These are phyloP conservation scores for Chrysogorgia sp. DNA, from an alignment of 92 coral and sea anemone genomes.

Conservation along the genomic window DNA sequence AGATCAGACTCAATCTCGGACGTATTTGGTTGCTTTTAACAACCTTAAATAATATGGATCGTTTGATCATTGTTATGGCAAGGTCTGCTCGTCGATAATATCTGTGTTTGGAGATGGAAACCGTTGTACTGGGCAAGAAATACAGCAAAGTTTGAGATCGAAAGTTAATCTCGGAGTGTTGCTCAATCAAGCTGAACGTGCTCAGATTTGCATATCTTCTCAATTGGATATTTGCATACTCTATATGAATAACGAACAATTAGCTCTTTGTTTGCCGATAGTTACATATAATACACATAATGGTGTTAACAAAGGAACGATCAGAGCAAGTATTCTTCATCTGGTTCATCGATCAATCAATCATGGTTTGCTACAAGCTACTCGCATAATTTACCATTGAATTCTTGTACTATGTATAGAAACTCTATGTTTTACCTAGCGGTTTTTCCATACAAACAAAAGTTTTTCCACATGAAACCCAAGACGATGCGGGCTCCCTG, in stretches of 20 bases:
- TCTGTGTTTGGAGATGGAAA: constrained; percentile 22
- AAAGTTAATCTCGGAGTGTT: too few relatives aligned
- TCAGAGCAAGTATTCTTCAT: too few relatives aligned
- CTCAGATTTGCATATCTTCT: constrained; percentile 5
- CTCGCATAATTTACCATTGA: too few relatives aligned
- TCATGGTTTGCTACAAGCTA: too few relatives aligned
- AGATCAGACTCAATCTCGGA: constrained; percentile 5
- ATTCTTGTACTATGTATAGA: too few relatives aligned
- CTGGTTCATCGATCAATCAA: too few relatives aligned
- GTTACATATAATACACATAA: neutral
- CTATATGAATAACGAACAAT: constrained; percentile 7
- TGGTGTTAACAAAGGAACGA: too few relatives aligned
- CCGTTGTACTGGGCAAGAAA: constrained; percentile 4
- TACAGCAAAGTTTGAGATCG: constrained; percentile 15
- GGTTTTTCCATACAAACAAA: too few relatives aligned
- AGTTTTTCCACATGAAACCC: constrained; percentile 19
- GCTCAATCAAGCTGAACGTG: neutral
- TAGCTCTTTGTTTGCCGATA: constrained; percentile 28
- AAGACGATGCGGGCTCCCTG: constrained; percentile 11
- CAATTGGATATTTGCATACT: constrained; percentile 8
- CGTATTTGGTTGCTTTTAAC: constrained; percentile 1
- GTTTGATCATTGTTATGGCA: neutral
- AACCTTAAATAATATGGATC: constrained; percentile 11
- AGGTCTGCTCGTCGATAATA: neutral
- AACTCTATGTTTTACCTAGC: too few relatives aligned